phyloP scores from a whole-genome alignment of 2,113 vertebrate genomes.

The Podilymbus podiceps region DNA sequence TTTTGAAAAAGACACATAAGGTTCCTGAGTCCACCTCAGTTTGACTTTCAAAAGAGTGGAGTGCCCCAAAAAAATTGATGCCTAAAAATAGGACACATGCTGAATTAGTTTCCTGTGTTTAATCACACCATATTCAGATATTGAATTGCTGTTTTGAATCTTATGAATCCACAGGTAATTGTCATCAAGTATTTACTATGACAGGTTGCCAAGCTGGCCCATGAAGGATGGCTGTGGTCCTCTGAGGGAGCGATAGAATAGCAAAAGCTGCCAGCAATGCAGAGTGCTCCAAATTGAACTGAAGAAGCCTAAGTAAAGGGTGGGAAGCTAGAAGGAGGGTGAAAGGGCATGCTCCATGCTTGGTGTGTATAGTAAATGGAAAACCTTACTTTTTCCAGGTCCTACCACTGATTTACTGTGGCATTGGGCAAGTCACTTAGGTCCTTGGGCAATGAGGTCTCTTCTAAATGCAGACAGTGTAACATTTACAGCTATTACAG shows the following conservation, averaged over 20 bases:
- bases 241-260: background rate
- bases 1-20: background rate
- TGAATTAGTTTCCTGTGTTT: background rate
- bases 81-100: background rate
- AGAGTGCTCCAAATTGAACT: background rate
- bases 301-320: background rate
- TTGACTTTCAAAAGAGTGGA: background rate
- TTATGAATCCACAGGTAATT: constrained; percentile 5
- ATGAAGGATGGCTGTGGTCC: background rate
- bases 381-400: background rate
- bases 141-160: background rate
- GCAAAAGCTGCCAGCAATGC: background rate
- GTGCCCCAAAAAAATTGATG: background rate
- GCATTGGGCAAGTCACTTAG: background rate
- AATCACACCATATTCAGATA: background rate
- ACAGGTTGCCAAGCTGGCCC: background rate
- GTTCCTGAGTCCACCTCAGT: background rate
- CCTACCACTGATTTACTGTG: background rate
- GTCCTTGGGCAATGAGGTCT: background rate
- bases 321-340: background rate
- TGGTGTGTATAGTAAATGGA: background rate
- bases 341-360: background rate
- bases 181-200: background rate
- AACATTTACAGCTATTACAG: background rate
- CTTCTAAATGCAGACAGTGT: background rate